phyloP scores from a whole-genome alignment of 2,113 vertebrate species.

The Pluvianellus socialis region DNA sequence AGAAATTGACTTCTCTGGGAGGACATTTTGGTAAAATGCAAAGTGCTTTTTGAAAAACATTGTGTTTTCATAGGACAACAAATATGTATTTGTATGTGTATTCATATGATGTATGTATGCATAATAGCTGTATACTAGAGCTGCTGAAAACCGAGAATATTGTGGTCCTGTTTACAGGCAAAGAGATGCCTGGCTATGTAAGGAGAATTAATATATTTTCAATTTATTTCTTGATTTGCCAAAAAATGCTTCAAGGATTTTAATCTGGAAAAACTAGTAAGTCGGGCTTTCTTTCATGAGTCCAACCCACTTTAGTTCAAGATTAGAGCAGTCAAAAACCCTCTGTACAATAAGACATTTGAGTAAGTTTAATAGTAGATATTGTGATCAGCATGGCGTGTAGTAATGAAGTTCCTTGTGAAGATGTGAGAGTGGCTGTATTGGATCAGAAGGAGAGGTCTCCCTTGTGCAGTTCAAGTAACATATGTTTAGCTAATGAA shows the following conservation, averaged over 20 bases:
- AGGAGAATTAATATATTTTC: neutral
- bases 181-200: neutral
- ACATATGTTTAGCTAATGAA: neutral
- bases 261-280: neutral
- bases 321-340: neutral
- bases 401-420: neutral
- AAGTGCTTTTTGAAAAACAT: neutral
- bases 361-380: neutral
- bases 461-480: neutral
- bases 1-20: neutral
- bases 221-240: neutral
- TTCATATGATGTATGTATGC: neutral
- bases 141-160: neutral
- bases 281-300: neutral
- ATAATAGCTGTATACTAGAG: neutral
- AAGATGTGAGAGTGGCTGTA: neutral
- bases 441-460: neutral
- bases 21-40: neutral
- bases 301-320: neutral
- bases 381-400: neutral
- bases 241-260: neutral
- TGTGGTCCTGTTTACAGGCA: neutral
- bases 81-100: neutral
- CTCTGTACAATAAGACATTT: neutral
- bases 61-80: neutral